A percentile compares a stretch with the other conserved stretches of the same genome.
Conservation (phyloP, 2,797 vertebrate genomes). For the Triplophysa yarkandensis region DNA sequence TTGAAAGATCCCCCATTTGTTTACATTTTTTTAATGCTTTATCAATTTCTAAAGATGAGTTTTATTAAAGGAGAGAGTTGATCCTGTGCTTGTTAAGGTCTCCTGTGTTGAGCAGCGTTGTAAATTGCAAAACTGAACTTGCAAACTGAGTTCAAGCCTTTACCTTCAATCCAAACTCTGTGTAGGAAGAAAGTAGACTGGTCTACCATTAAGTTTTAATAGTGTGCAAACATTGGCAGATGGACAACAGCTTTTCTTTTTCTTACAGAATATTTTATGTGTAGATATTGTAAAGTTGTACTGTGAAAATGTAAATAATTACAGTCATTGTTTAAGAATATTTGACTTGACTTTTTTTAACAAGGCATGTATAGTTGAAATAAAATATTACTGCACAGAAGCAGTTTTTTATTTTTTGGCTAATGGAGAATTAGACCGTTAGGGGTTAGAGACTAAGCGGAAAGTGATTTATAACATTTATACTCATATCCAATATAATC, state of each 20-base stretch:
- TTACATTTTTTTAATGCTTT: constrained; percentile 71
- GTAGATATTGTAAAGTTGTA: constrained; percentile 99
- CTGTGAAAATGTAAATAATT: constrained; percentile 99
- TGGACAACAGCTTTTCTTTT: constrained; percentile 83
- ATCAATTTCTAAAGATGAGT: constrained; percentile 63
- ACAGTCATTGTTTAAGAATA: constrained; percentile 84
- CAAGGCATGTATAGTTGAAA: constrained; percentile 99
- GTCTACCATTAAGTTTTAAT: constrained; percentile 91
- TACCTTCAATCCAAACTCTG: constrained; percentile 89
- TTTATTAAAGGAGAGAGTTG: constrained; percentile 65
- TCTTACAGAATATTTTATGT: constrained; percentile 95
- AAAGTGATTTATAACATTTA: no score
- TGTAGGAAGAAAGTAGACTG: constrained; percentile 88
- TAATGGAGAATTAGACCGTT: neutral
- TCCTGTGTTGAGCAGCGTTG: constrained; percentile 93
- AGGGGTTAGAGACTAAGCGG: neutral
- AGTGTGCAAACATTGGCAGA: constrained; percentile 86
- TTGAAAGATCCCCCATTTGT: constrained; percentile 77
- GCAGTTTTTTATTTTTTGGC: neutral
- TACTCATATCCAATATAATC: no score
- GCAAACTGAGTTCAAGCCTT: constrained; percentile 93
- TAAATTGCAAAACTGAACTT: constrained; percentile 94
- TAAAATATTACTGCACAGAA: constrained; percentile 91
- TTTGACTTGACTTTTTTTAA: constrained; percentile 88
- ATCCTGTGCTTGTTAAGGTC: constrained; percentile 75